A percentile compares a stretch with the other conserved stretches of the same genome.
Conservation (phyloP, 2,888 invertebrate species). For the Globia sparganii region DNA sequence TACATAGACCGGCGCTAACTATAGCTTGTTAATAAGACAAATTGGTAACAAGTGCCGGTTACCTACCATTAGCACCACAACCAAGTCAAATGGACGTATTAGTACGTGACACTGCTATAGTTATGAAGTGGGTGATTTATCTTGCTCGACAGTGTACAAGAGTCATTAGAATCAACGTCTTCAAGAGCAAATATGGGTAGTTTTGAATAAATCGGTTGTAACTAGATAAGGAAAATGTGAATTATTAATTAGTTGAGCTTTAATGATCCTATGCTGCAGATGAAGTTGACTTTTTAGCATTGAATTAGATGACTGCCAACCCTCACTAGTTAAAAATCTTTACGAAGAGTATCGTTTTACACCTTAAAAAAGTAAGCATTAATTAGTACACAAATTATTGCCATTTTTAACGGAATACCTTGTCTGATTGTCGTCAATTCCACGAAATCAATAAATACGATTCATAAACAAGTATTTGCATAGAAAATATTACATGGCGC, state of each 20-base stretch:
- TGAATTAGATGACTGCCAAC: background rate
- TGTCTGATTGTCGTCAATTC: background rate
- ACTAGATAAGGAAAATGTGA: slow-evolving; percentile 8
- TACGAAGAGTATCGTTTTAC: too few relatives aligned
- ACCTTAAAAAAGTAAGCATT: background rate
- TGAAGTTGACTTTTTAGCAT: background rate
- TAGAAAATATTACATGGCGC: background rate
- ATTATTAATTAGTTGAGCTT: slow-evolving; percentile 9
- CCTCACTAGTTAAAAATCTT: background rate
- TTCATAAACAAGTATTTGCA: background rate
- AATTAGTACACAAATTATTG: background rate
- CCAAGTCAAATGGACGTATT: slow-evolving; percentile 41
- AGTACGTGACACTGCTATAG: slow-evolving; percentile 54
- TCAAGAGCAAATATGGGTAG: slow-evolving; percentile 48
- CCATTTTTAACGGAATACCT: too few relatives aligned
- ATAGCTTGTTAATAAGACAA: slow-evolving; percentile 55
- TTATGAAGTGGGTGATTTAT: slow-evolving; percentile 54
- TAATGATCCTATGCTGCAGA: background rate
- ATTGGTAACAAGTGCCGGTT: slow-evolving; percentile 51
- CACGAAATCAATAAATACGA: background rate
- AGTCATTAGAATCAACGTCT: slow-evolving; percentile 42
- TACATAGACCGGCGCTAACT: slow-evolving; percentile 46
- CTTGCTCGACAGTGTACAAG: slow-evolving; percentile 46
- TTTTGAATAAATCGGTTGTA: slow-evolving; percentile 36
- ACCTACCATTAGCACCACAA: slow-evolving; percentile 39